These are phyloP conservation scores for Drosophila grimshawi DNA, from an alignment of 1,140 invertebrate genomes.

Conservation along the genomic window DNA sequence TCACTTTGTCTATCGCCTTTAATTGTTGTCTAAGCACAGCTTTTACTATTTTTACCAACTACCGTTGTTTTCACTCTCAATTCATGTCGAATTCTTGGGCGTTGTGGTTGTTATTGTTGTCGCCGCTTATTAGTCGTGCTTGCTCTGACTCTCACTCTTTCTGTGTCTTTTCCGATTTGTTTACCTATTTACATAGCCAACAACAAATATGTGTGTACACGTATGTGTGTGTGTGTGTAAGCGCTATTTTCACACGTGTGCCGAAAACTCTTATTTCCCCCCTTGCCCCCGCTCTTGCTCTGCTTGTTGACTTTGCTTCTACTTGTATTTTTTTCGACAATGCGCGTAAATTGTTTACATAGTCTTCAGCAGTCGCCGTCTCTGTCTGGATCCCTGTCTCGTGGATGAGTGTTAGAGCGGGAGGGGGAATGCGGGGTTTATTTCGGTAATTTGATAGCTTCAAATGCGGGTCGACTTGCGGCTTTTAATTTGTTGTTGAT, in stretches of 20 bases:
- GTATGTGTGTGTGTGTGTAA: conserved; percentile 32
- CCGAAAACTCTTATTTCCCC: conserved; percentile 31
- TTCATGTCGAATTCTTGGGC: conserved; percentile 48
- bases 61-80: conserved; percentile 56
- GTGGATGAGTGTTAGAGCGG: neutral
- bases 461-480: conserved; percentile 65
- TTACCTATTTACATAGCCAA: conserved; percentile 75
- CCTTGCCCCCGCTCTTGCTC: conserved; percentile 1
- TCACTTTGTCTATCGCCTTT: neutral
- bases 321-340: conserved; percentile 37
- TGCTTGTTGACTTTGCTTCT: conserved; percentile 67
- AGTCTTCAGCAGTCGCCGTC: conserved; percentile 23
- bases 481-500: conserved; percentile 61
- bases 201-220: conserved; percentile 55
- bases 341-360: conserved; percentile 64
- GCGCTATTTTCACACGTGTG: conserved; percentile 65
- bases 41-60: conserved; percentile 21
- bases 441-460: conserved; percentile 68
- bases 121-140: conserved; percentile 45
- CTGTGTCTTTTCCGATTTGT: conserved; percentile 51
- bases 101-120: conserved; percentile 30
- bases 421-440: neutral
- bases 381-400: neutral
- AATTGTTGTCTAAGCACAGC: conserved; percentile 18
- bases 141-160: conserved; percentile 11